Evolutionary conservation across 2,888 invertebrate genomes (phyloP), one percentile per base, ranked within the genome.

Genomic region (Colostygia pectinataria): DNA sequence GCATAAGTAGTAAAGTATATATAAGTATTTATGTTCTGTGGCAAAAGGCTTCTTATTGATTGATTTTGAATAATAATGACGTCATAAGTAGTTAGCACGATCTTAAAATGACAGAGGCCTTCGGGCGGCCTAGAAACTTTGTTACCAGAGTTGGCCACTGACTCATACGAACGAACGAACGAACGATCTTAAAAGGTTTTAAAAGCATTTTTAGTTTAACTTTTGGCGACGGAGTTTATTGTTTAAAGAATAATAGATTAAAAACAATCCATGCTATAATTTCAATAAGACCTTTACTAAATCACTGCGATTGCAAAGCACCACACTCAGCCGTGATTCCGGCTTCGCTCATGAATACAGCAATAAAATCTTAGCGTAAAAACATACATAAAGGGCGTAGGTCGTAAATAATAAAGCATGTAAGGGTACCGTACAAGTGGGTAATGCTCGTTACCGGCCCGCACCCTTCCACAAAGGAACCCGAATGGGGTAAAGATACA

Each of bases 351-450:
- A 86, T 88, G 85, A 90, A 87, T 88, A 83, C 65, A 65, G 80
- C 85, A 83, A 87, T 89, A 85, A 89, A 90, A 89, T 90, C 88
- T 89, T 87, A 87, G 81, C 82, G 75, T 77, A 82, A 83, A 87
- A 86, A 87, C 84, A 84, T 80, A 80, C 82, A 80, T 80, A 84
- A 85, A 87, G 85, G 84, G 85, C 78, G 65, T 66, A 79, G 69
- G 71, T 83, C 87, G 86, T 89, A 88, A 90, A 90, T 90, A 89
- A 90, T 90, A 88, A 82, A 89, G 73, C 83, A 77, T 82, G 83
- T 79, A 78, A 74, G 82, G 78, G 67, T 73, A 49, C 46, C 42
- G 42, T 46, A 77, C 80, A 80, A 83, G 85, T 83, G 85, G 77
- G 78, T 78, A 76, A 75, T 73, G 83, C 85, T 84, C 84, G 87